phyloP scores from a whole-genome alignment of 2,113 vertebrate genomes.

The Protobothrops mucrosquamatus region DNA sequence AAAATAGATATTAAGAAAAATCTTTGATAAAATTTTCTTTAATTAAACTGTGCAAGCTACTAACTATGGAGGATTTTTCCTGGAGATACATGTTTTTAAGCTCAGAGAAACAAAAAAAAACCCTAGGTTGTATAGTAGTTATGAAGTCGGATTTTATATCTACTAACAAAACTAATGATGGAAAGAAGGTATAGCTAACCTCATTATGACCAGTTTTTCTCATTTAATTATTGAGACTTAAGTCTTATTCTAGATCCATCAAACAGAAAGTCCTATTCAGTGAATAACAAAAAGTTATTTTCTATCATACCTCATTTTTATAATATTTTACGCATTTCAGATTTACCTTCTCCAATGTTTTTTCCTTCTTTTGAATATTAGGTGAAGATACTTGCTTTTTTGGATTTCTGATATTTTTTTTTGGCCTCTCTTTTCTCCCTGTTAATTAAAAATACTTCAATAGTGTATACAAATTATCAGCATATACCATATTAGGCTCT shows the following conservation, averaged over 20 bases:
- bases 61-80: neutral
- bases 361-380: conserved; percentile 86
- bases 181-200: neutral
- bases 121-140: neutral
- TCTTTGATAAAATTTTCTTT: neutral
- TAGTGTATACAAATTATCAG: neutral
- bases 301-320: neutral
- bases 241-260: neutral
- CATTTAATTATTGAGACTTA: neutral
- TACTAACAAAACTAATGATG: neutral
- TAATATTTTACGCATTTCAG: neutral
- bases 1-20: neutral
- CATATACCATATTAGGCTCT: neutral
- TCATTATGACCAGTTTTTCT: neutral
- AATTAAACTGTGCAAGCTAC: neutral
- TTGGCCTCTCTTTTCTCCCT: conserved; percentile 82
- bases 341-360: conserved; percentile 82
- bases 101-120: neutral
- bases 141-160: neutral
- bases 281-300: neutral
- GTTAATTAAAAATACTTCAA: conserved; percentile 18
- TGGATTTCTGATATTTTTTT: conserved; percentile 80
- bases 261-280: neutral
- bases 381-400: conserved; percentile 89
- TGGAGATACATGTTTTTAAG: neutral